Percentiles rank a stretch among this genome's conserved stretches.
Evolutionary conservation across 1,140 invertebrate genomes (phyloP).

Genomic region (Archivesica marissinica): DNA sequence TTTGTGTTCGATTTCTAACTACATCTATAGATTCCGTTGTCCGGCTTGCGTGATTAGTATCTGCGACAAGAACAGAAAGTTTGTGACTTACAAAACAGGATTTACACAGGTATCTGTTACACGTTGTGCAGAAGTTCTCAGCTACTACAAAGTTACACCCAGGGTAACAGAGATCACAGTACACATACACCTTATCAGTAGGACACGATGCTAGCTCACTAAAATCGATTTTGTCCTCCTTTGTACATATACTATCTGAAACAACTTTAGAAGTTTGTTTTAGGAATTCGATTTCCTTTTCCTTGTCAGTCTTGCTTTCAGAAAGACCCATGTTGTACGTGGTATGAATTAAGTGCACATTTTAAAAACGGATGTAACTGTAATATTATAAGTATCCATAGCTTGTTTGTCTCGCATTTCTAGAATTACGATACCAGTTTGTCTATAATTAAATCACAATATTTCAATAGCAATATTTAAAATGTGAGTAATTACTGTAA

Average conservation of each 20-base stretch:
- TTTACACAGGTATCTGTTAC: conserved; percentile 17
- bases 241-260: not conserved
- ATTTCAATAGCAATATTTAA: too few species aligned
- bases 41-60: not conserved
- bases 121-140: not conserved
- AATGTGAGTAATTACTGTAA: too few species aligned
- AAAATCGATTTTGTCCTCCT: not conserved
- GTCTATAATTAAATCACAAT: too few species aligned
- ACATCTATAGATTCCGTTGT: not conserved
- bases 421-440: too few species aligned
- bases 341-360: too few species aligned
- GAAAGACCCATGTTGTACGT: not conserved
- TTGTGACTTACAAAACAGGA: not conserved
- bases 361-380: too few species aligned
- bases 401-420: too few species aligned
- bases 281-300: not conserved
- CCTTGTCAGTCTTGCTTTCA: not conserved
- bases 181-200: not conserved
- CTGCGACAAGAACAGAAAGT: not conserved
- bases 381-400: too few species aligned
- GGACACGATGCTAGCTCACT: too few species aligned
- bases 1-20: not conserved
- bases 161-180: conserved; percentile 3
- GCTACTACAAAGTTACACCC: not conserved
- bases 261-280: not conserved